Base-by-base conservation (phyloP, 2,888 invertebrate species). In the Mythimna impura region DNA sequence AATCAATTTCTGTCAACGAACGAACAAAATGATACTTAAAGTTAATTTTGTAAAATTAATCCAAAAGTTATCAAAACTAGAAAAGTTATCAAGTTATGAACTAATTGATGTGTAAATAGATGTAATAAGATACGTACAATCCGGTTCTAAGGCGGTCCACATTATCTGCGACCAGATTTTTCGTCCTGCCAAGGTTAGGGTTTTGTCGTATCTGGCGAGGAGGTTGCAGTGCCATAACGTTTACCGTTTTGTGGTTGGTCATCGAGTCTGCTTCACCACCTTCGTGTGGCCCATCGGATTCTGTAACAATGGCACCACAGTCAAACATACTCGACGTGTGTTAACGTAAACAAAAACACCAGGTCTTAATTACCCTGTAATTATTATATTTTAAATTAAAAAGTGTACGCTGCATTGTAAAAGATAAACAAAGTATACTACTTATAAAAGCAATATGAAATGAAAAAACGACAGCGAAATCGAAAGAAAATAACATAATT, bases 131-230 rank as follows among this genome's bases (percentile, higher is more conserved):
- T 30, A 30, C 95, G 94, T 83, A 95, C 95, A 94, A 80, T 76
- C 93, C 94, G 12, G 75, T 70, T 34, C 91, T 89, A 20, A 94
- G 87, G 55, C 86, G 89, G 20, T 92, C 93, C 58, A 95, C 52
- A 62, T 95, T 90, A 7, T 90, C 91, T 40, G 92, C 90, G 5
- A 94, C 87, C 1, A 95, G 90, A 4, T 91, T 90, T 77, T 94
- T 96, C n/a, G 91, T 90, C 69, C 90, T 91, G 74, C 93, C 93
- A 58, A 93, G 85, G 79, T 93, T 95, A 0, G 96, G 96, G 54
- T 96, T 95, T 83, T 96, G 96, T 0, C 96, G 91, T 7, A 80
- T 94, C 66, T 91, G 89, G 0, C 96, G 93, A 0, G 91, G 93
- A 0, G 88, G 90, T 50, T 89, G 88, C 4, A 89, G 70, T 10